A percentile compares a stretch with the other conserved stretches of the same genome.
These are phyloP conservation scores for Leptinotarsa defecta DNA, from an alignment of 1,140 invertebrate genomes.

Conservation along the genomic window DNA sequence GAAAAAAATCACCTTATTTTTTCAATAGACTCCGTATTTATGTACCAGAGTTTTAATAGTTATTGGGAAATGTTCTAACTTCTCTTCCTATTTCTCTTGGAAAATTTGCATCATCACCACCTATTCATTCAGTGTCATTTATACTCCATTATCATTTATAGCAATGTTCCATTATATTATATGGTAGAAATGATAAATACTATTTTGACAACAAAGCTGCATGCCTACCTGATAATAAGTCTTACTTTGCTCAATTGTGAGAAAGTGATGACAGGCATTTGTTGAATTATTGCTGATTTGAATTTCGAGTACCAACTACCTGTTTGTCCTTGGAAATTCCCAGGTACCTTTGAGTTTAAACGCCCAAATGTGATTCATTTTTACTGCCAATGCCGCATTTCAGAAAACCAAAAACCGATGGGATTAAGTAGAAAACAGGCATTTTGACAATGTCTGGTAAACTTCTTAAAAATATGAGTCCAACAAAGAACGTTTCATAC, in stretches of 20 bases:
- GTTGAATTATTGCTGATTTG: background rate
- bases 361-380: background rate
- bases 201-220: constrained; percentile 2
- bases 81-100: too few relatives aligned
- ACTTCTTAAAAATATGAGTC: too few relatives aligned
- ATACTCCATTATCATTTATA: too few relatives aligned
- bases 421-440: background rate
- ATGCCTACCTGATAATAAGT: background rate
- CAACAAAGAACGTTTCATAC: too few relatives aligned
- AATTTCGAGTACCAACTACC: background rate
- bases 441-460: too few relatives aligned
- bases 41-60: too few relatives aligned
- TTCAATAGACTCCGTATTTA: too few relatives aligned
- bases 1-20: too few relatives aligned
- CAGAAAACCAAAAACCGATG: background rate
- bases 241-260: background rate
- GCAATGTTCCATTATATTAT: too few relatives aligned
- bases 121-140: too few relatives aligned
- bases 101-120: too few relatives aligned
- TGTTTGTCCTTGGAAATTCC: background rate
- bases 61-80: too few relatives aligned
- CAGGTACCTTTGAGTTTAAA: background rate
- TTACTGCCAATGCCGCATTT: background rate
- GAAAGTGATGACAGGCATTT: background rate
- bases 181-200: background rate